Evolutionary conservation across 2,888 invertebrate species (phyloP).

Genomic region (Amitus sp.): DNA sequence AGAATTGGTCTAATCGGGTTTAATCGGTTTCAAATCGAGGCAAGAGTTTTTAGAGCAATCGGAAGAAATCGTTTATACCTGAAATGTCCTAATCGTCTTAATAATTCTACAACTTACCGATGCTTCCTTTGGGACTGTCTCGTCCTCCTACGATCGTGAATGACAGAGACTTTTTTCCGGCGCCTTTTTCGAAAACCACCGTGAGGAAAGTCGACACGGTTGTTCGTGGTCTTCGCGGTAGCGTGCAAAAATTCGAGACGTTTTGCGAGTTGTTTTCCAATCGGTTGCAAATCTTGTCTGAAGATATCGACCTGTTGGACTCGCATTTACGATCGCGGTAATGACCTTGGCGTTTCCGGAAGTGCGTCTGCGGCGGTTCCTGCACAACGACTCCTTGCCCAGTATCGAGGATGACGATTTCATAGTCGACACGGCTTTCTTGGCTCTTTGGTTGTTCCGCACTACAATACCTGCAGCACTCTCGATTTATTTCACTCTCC

Average conservation of each 20-base stretch:
- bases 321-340: slow-evolving; percentile 50
- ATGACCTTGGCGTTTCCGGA: slow-evolving; percentile 55
- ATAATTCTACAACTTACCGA: slow-evolving; percentile 66
- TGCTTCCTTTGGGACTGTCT: slow-evolving; percentile 84
- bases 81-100: too few species aligned
- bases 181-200: slow-evolving; percentile 81
- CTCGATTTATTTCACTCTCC: too few species aligned
- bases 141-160: slow-evolving; percentile 90
- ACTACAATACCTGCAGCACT: slow-evolving; percentile 29
- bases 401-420: slow-evolving; percentile 68
- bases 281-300: slow-evolving; percentile 47
- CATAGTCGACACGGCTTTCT: slow-evolving; percentile 79
- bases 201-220: slow-evolving; percentile 78
- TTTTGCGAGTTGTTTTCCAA: slow-evolving; percentile 53
- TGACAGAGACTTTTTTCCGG: slow-evolving; percentile 85
- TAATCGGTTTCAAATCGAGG: too few species aligned
- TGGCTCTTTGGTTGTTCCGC: slow-evolving; percentile 57
- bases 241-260: slow-evolving; percentile 76
- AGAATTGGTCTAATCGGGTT: too few species aligned
- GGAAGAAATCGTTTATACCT: slow-evolving; percentile 3
- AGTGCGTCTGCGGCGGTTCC: slow-evolving; percentile 63
- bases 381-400: slow-evolving; percentile 67
- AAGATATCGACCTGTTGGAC: slow-evolving; percentile 50
- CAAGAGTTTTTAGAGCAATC: too few species aligned
- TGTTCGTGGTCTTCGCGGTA: slow-evolving; percentile 77